A percentile compares a stretch with the other conserved stretches of the same genome.
phyloP scores from a whole-genome alignment of 1,140 invertebrate species.

The Procambarus virginalis region DNA sequence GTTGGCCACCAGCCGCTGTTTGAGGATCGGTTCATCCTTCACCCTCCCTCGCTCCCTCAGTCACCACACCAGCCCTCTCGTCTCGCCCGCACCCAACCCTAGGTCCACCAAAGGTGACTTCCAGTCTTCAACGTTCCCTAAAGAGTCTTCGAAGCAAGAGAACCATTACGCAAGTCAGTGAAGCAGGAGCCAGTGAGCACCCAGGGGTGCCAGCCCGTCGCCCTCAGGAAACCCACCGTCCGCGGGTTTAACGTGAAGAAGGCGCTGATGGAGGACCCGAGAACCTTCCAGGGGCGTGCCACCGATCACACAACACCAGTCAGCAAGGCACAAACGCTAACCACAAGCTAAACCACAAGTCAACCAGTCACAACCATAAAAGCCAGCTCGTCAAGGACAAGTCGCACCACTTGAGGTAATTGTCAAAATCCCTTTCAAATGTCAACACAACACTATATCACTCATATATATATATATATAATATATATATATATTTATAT shows the following conservation, averaged over 20 bases:
- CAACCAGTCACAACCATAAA: neutral
- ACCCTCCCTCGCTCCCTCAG: conserved; percentile 26
- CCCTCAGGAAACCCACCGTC: conserved; percentile 44
- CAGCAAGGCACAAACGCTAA: neutral
- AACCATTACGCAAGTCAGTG: neutral
- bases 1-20: neutral
- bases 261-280: conserved; percentile 46
- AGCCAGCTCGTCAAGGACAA: conserved; percentile 12
- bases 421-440: too few relatives aligned
- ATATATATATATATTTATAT: too few relatives aligned
- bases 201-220: neutral
- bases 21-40: neutral
- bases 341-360: neutral
- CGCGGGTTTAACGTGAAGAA: conserved; percentile 53
- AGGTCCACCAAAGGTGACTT: too few relatives aligned
- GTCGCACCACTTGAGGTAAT: conserved; percentile 12
- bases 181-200: neutral
- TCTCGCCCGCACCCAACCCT: neutral
- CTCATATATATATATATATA: too few relatives aligned
- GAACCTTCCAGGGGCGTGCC: conserved; percentile 19
- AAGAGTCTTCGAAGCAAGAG: neutral
- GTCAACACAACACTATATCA: too few relatives aligned
- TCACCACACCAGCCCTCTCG: neutral
- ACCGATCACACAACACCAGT: neutral
- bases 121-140: neutral